phyloP scores from a whole-genome alignment of 2,888 invertebrate species.

The Drosophila phalerata region DNA sequence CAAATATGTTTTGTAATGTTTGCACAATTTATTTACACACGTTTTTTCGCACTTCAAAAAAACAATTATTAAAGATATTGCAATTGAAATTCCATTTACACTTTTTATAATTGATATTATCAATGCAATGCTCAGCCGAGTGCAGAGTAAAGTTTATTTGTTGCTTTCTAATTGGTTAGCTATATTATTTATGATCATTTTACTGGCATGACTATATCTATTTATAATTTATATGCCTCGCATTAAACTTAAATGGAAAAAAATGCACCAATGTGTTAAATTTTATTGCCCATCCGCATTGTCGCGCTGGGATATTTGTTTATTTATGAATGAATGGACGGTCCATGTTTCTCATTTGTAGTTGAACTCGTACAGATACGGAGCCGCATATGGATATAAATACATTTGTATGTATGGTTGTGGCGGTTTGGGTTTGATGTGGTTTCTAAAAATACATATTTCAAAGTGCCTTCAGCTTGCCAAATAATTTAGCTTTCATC shows the following conservation, averaged over 20 bases:
- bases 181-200: conserved; percentile 62
- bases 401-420: conserved; percentile 6
- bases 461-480: conserved; percentile 42
- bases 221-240: conserved; percentile 54
- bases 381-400: background rate
- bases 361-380: background rate
- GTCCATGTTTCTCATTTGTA: conserved; percentile 17
- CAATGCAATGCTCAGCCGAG: conserved; percentile 28
- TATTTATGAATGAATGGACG: conserved; percentile 54
- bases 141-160: conserved; percentile 35
- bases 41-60: conserved; percentile 36
- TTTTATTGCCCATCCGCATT: conserved; percentile 61
- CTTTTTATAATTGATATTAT: conserved; percentile 57
- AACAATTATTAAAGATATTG: conserved; percentile 21
- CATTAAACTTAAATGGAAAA: conserved; percentile 17
- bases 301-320: conserved; percentile 44
- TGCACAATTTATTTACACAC: conserved; percentile 28
- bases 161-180: conserved; percentile 61
- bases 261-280: conserved; percentile 55
- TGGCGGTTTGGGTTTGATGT: conserved; percentile 56
- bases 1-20: conserved; percentile 34
- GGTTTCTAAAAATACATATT: conserved; percentile 55
- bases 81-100: conserved; percentile 58
- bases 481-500: conserved; percentile 38
- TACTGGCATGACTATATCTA: conserved; percentile 42